Base-by-base conservation (phyloP, 2,888 invertebrate genomes). In the Volucella inanis region DNA sequence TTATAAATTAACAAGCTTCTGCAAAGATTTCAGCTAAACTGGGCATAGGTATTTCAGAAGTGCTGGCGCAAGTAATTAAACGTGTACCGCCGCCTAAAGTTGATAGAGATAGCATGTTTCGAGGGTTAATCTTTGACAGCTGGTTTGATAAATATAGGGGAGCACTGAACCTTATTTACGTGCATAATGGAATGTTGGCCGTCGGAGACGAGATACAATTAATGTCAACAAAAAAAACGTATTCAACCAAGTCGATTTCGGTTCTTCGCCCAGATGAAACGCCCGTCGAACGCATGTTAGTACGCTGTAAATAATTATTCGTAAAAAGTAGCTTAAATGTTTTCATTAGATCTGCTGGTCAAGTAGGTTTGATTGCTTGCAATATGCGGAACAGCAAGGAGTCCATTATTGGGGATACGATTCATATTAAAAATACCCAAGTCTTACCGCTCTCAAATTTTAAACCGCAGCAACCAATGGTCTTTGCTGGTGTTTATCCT, bases 131-230 rank as follows among this genome's bases (percentile, higher is more conserved):
- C 75, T 98, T 98, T 92, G 99, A 99, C 90, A 97, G 97, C 74
- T 98, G 97, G 96, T 98, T 95, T 92, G 97, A 99, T 90, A 95
- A 94, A 87, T 98, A 96, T 90, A 94, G 96, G 90, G 98, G 98
- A 0, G 95, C 96, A 0, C 92, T 98, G 72, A 95, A 96, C 88
- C 92, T 97, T 38, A 93, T 96, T 31, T 96, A 96, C 90, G 93
- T 98, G 49, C 94, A 95, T 87, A 96, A 97, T 90, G 98, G 98
- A 0, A 92, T 91, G 14, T 90, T 98, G 2, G 93, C 93, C 87
- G 90, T 95, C 22, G 98, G 97, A 0, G 95, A 98, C 89, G 93
- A 94, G 84, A 95, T 99, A 14, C 94, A 94, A 79, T 96, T 96
- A 87, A 92, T 92, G 77, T 94, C 95, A 78, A 95, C 95, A 67